Percentiles rank a stretch among this genome's conserved stretches.
phyloP scores from a whole-genome alignment of 2,797 vertebrate genomes.

The Manis javanica region DNA sequence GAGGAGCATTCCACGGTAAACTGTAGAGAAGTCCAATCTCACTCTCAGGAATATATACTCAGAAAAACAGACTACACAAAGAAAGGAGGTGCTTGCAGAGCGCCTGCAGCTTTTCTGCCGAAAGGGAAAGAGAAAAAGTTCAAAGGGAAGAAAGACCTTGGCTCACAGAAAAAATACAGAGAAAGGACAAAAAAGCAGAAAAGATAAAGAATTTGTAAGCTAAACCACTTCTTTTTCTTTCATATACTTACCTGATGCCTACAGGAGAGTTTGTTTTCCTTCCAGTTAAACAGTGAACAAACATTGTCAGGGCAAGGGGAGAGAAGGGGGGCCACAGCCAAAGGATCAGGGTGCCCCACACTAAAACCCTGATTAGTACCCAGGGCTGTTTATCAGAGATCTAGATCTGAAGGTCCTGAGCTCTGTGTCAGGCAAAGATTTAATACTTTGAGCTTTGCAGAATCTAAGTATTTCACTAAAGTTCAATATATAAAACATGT shows the following conservation, averaged over 20 bases:
- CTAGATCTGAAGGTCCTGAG: background rate
- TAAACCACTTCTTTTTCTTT: constrained; percentile 30
- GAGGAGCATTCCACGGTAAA: constrained; percentile 18
- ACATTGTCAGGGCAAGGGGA: background rate
- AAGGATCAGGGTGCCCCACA: background rate
- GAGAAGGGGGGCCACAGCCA: background rate
- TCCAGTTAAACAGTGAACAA: constrained; percentile 36
- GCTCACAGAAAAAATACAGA: background rate
- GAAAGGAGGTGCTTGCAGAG: background rate
- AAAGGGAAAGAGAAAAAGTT: background rate
- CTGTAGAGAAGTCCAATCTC: constrained; percentile 31
- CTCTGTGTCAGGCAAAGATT: constrained; percentile 5
- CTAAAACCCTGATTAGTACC: background rate
- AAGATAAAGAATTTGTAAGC: background rate
- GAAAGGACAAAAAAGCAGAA: background rate
- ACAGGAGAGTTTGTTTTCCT: background rate
- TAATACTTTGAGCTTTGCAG: constrained; percentile 1
- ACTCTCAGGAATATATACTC: background rate
- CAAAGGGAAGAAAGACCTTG: background rate
- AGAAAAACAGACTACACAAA: constrained; percentile 5
- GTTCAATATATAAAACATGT: constrained; percentile 3
- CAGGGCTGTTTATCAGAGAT: background rate
- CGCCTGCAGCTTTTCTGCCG: background rate
- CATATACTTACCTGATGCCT: constrained; percentile 34
- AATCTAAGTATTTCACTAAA: constrained; percentile 36